phyloP scores from a whole-genome alignment of 2,797 vertebrate species.

The Anguilla anguilla region DNA sequence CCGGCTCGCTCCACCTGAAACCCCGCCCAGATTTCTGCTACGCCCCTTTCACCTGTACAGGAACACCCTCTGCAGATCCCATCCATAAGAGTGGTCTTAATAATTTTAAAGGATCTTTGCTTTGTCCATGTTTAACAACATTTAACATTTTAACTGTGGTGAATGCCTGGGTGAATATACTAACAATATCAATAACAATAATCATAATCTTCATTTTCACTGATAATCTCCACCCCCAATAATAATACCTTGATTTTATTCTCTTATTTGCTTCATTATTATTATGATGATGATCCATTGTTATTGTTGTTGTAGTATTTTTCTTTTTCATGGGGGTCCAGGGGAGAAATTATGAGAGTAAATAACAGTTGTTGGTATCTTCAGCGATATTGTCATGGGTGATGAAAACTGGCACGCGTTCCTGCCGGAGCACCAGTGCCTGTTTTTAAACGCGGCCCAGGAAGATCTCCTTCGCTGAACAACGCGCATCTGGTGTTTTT shows the following conservation, averaged over 20 bases:
- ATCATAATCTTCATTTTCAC: background rate
- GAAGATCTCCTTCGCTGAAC: background rate
- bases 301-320: background rate
- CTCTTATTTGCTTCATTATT: background rate
- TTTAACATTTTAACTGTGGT: background rate
- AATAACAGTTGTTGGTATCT: constrained; percentile 11
- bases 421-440: background rate
- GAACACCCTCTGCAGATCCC: background rate
- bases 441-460: background rate
- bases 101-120: background rate
- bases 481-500: background rate
- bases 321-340: background rate
- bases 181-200: background rate
- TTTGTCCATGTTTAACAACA: background rate
- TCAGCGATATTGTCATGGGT: background rate
- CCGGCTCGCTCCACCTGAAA: background rate
- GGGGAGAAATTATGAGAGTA: background rate
- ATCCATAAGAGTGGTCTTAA: background rate
- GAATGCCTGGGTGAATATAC: background rate
- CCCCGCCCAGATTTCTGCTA: background rate
- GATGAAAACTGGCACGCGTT: background rate
- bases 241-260: background rate
- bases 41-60: background rate
- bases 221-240: background rate
- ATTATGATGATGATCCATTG: background rate